Evolutionary conservation across 92 coral and sea anemone species (phyloP), one percentile per base, ranked within the genome.

Genomic region (Plumapathes pennacea): DNA sequence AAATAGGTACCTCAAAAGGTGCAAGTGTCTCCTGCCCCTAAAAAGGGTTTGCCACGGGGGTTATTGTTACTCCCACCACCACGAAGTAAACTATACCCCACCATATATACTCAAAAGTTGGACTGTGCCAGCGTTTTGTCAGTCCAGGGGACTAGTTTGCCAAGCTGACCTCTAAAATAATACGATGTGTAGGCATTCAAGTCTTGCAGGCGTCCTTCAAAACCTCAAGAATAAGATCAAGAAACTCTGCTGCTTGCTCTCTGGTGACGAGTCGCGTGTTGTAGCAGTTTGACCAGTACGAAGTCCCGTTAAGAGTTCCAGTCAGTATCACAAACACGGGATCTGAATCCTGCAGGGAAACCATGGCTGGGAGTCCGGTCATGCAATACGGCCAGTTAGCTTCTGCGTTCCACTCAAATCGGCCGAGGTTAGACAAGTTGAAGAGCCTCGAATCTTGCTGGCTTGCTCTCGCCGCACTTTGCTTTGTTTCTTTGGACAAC

Each of bases 161-260:
- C n/a, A n/a, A n/a, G n/a, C n/a, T n/a, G n/a, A n/a, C n/a, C n/a
- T n/a, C n/a, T n/a, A n/a, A n/a, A n/a, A n/a, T n/a, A n/a, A n/a
- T n/a, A n/a, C n/a, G n/a, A n/a, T n/a, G n/a, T n/a, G n/a, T n/a
- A n/a, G n/a, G n/a, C n/a, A n/a, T 39, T 22, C 19, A 39, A 39
- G 46, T 22, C n/a, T 22, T 4, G 30, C 55, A 49, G 14, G 55
- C 55, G 2, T 12, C 32, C n/a, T 25, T 49, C 17, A 49, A 11
- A 49, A 49, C 17, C 3, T 49, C 55, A 25, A 25, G 32, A 21
- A 36, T 49, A 0, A 49, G 55, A 2, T 49, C 36, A 49, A 49
- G 55, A 22, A 49, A 25, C 17, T 49, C 55, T 6, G 17, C 36
- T 10, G 55, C 55, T 36, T 49, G 55, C 55, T 49, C 55, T 11